A percentile compares a stretch with the other conserved stretches of the same genome.
Conservation (phyloP, 2,797 vertebrate genomes). For the Sarcophilus harrisii region DNA sequence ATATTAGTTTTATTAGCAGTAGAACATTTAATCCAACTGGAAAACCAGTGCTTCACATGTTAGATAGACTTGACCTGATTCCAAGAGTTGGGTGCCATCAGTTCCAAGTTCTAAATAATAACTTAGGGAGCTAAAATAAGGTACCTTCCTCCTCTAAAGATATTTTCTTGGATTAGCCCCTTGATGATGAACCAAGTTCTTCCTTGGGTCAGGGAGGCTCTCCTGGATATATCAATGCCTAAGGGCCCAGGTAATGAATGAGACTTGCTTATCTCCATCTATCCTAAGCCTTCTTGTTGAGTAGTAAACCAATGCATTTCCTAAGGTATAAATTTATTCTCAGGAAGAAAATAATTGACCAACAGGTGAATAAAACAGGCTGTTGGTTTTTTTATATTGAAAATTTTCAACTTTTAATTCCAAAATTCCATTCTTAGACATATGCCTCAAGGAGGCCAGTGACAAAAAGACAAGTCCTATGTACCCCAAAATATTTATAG, state of each 20-base stretch:
- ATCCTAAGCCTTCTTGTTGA: background rate
- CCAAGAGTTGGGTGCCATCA: background rate
- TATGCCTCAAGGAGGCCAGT: background rate
- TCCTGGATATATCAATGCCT: background rate
- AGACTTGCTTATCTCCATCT: background rate
- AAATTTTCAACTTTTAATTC: background rate
- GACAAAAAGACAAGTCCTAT: background rate
- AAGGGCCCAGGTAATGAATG: background rate
- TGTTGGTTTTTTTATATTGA: background rate
- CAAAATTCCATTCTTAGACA: background rate
- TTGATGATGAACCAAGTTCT: background rate
- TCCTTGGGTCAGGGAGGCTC: background rate
- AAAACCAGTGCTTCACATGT: background rate
- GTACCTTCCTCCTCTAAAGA: background rate
- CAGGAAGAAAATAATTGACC: background rate
- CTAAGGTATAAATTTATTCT: background rate
- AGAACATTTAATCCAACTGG: background rate
- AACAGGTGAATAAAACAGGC: background rate
- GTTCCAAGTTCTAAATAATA: too few species aligned
- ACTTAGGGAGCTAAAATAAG: background rate
- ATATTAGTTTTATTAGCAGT: background rate
- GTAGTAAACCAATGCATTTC: background rate
- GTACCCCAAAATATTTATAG: background rate
- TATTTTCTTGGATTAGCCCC: background rate
- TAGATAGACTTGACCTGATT: background rate